phyloP scores from a whole-genome alignment of 2,797 vertebrate genomes.

The Leptodactylus fallax region DNA sequence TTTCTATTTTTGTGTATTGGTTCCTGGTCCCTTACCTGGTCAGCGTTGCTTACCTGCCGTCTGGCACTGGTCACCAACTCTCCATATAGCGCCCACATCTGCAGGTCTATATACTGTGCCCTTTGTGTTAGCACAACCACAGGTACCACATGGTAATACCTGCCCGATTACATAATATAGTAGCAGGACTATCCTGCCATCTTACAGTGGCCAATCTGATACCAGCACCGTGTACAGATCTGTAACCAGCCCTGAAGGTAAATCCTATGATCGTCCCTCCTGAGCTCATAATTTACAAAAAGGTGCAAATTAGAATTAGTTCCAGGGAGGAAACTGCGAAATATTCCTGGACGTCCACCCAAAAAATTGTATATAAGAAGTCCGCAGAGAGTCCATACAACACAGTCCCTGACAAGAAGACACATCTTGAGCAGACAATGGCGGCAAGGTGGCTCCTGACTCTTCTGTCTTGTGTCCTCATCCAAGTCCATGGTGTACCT shows the following conservation, averaged over 20 bases:
- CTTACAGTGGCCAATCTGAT: not conserved
- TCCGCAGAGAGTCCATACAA: not conserved
- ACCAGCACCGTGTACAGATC: too few relatives aligned
- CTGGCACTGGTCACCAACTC: too few relatives aligned
- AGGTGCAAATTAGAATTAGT: constrained; percentile 17
- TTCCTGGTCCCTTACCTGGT: too few relatives aligned
- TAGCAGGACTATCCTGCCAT: not conserved
- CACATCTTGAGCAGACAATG: not conserved
- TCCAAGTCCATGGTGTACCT: not conserved
- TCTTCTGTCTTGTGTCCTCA: not conserved
- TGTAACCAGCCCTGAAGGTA: not conserved
- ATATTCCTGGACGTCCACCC: not conserved
- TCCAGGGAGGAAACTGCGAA: not conserved
- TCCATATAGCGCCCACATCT: too few relatives aligned
- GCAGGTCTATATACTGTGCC: too few relatives aligned
- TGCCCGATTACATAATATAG: too few relatives aligned
- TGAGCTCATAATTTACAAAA: not conserved
- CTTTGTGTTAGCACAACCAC: too few relatives aligned
- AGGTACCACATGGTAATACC: too few relatives aligned
- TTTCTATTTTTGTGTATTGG: too few relatives aligned
- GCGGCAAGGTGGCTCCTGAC: not conserved
- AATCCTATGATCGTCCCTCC: not conserved
- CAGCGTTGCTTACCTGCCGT: too few relatives aligned
- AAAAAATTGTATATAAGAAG: not conserved
- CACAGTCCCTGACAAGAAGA: not conserved